Percentiles rank a stretch among this genome's conserved stretches.
Evolutionary conservation across 2,113 vertebrate genomes (phyloP).

Genomic region (Lipotes vexillifer): DNA sequence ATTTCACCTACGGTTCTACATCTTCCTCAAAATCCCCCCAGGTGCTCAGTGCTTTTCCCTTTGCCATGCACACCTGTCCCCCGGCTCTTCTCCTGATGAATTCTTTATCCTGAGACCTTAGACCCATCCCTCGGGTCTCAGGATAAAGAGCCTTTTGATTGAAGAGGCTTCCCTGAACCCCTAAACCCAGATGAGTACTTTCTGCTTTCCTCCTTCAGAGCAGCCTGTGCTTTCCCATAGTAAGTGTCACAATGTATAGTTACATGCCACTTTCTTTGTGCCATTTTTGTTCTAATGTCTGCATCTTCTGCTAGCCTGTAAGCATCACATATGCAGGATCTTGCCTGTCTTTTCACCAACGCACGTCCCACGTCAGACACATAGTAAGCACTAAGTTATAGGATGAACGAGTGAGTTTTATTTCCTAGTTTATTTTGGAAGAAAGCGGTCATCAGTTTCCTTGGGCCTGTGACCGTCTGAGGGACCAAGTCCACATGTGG

Average conservation of each 20-base stretch:
- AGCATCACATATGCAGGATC: too few species aligned
- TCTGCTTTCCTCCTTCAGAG: background rate
- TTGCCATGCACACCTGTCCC: background rate
- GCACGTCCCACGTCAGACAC: background rate
- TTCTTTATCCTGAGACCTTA: background rate
- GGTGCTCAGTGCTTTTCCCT: background rate
- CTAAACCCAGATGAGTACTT: background rate
- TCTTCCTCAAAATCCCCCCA: background rate
- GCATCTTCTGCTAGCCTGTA: background rate
- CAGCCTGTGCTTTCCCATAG: background rate
- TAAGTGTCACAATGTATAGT: fast-evolving
- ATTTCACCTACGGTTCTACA: fast-evolving
- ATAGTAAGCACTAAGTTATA: background rate
- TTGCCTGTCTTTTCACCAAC: background rate
- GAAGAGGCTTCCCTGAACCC: background rate
- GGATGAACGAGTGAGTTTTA: background rate
- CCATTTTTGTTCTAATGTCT: too few species aligned
- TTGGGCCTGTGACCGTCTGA: background rate
- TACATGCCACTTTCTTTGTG: background rate
- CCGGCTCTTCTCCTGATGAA: background rate
- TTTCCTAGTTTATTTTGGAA: background rate
- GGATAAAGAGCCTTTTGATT: background rate
- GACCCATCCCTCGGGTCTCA: background rate
- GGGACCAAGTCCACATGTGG: background rate
- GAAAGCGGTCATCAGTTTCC: background rate